phyloP scores from a whole-genome alignment of 2,888 invertebrate genomes.

The Lasioglossum zephyrum region DNA sequence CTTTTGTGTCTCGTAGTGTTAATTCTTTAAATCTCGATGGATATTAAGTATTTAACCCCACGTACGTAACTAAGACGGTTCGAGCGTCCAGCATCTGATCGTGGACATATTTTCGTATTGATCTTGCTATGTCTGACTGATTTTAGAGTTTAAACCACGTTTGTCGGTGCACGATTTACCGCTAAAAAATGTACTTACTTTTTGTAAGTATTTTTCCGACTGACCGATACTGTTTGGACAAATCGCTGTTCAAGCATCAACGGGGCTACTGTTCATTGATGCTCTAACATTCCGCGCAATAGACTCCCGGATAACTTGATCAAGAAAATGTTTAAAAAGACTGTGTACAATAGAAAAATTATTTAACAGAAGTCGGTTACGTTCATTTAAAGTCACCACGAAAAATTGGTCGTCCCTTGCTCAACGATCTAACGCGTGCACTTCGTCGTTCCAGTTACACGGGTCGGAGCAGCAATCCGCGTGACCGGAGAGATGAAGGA shows the following conservation, averaged over 20 bases:
- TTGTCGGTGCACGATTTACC: neutral
- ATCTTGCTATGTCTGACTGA: neutral
- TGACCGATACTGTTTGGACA: neutral
- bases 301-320: too few species aligned
- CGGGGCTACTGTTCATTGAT: neutral
- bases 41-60: neutral
- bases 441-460: neutral
- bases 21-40: neutral
- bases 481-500: neutral
- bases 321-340: too few species aligned
- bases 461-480: neutral
- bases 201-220: neutral
- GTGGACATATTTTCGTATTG: slow-evolving; percentile 1
- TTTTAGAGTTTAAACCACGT: neutral
- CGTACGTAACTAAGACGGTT: neutral
- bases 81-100: neutral
- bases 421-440: neutral
- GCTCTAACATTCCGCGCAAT: neutral
- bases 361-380: neutral
- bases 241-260: neutral
- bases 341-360: too few species aligned
- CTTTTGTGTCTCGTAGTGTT: too few species aligned
- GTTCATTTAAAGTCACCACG: neutral
- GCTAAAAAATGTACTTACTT: neutral
- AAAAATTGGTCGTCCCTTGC: neutral